Conservation (phyloP, 2,888 invertebrate genomes). For the Diarsia rubi region DNA sequence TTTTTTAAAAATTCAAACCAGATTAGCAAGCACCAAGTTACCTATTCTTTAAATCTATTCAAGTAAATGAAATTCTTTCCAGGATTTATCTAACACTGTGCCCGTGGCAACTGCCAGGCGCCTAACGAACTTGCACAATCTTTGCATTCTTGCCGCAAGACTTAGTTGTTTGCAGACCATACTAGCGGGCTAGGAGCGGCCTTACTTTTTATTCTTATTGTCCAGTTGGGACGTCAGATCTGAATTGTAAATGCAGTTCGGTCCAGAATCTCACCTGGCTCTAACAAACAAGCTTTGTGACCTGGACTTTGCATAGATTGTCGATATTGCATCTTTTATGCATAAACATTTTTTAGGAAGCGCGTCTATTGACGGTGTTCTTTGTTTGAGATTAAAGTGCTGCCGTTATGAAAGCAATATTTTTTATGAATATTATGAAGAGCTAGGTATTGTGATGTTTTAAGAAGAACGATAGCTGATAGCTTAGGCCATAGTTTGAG, state of each 20-base stretch:
- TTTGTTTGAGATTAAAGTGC: constrained; percentile 11
- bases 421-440: background rate
- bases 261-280: constrained; percentile 52
- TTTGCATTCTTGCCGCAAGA: constrained; percentile 54
- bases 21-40: background rate
- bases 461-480: background rate
- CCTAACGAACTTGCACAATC: constrained; percentile 53
- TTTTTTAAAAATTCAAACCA: background rate
- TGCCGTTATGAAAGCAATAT: background rate
- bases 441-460: background rate
- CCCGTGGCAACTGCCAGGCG: constrained; percentile 29
- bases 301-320: constrained; percentile 58
- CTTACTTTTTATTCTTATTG: constrained; percentile 60
- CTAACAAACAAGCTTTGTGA: constrained; percentile 71
- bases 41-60: constrained; percentile 22
- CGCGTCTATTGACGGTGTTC: background rate
- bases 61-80: constrained; percentile 39
- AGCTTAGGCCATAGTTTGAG: background rate
- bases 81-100: constrained; percentile 49
- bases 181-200: background rate
- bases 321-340: constrained; percentile 65
- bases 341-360: constrained; percentile 62
- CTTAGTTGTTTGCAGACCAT: constrained; percentile 49
- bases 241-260: constrained; percentile 69
- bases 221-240: constrained; percentile 61